Evolutionary conservation across 2,113 vertebrate genomes (phyloP), one percentile per base, ranked within the genome.

Genomic region (Brachypodius melanocephalos): DNA sequence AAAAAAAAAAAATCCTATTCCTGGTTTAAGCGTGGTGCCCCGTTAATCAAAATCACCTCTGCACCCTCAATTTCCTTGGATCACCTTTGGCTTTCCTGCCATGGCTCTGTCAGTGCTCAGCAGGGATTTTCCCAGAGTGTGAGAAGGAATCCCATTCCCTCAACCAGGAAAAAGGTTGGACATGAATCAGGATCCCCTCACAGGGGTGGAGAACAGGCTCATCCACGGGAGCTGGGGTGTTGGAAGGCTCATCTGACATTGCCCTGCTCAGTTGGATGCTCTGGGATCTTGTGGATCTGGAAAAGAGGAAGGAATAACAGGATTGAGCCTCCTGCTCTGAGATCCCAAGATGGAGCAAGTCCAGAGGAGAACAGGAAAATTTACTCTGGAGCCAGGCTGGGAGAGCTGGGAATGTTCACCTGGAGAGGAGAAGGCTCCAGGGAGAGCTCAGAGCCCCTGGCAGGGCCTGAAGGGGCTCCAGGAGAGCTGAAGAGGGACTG

Each of bases 261-360:
- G 32, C 31, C 20, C 28, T 13, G 28, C 1, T 5, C 7, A 19
- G 15, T 1, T n/a, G 52, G 78, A 10, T 26, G n/a, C 25, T 78
- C 18, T 29, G 46, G 51, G 46, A 16, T 15, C 16, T 21, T 2
- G 5, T 14, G 40, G 65, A 29, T 14, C 4, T 19, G 5, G 16
- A 25, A 10, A 31, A 32, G 48, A 21, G 5, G 42, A 34, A 32
- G 4, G 4, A 84, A 38, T 7, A 9, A 8, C 0, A 0, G 15
- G 52, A 10, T 0, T 12, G 57, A 63, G 40, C 24, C 12, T 46
- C 17, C 48, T 17, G 25, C 31, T 42, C 48, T 31, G 24, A 19
- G 21, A 52, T 21, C 18, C 73, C 46, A 40, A 3, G 11, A 24
- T 68, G 45, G 52, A 76, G 28, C 3, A 11, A 67, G 8, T 19